These are phyloP conservation scores for Otocyon megalotis DNA, from an alignment of 2,113 vertebrate genomes.

Conservation along the genomic window DNA sequence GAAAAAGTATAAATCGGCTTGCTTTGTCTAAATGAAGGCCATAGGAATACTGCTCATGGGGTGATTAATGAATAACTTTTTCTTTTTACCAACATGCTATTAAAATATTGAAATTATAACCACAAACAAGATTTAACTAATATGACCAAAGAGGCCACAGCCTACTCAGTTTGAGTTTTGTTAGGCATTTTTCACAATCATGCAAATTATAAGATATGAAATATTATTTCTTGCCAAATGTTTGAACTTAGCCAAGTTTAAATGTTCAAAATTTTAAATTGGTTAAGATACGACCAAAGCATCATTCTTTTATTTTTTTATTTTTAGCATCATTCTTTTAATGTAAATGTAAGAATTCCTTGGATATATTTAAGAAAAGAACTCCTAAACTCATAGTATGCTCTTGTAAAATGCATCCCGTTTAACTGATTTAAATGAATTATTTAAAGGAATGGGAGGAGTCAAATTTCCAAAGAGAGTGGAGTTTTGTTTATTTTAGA, in stretches of 20 bases:
- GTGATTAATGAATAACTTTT: conserved; percentile 25
- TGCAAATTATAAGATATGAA: background rate
- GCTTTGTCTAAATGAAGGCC: background rate
- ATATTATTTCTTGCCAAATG: background rate
- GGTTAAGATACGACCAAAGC: background rate
- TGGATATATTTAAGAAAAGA: background rate
- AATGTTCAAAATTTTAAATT: background rate
- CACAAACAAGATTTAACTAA: conserved; percentile 5
- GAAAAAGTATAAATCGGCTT: background rate
- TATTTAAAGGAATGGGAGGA: conserved; percentile 39
- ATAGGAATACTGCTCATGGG: background rate
- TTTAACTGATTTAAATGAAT: conserved; percentile 41
- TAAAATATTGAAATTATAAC: conserved; percentile 6
- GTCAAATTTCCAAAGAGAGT: conserved; percentile 44
- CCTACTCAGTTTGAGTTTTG: background rate
- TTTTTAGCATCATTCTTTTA: background rate
- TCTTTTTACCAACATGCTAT: background rate
- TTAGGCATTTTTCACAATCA: background rate
- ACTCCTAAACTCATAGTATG: background rate
- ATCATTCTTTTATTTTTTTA: background rate
- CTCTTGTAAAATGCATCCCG: conserved; percentile 2
- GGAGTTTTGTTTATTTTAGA: conserved; percentile 52
- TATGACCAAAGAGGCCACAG: background rate
- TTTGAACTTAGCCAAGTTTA: background rate
- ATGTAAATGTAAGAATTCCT: background rate